phyloP scores from a whole-genome alignment of 2,797 vertebrate species.

The Oceanodroma leucorhoa region DNA sequence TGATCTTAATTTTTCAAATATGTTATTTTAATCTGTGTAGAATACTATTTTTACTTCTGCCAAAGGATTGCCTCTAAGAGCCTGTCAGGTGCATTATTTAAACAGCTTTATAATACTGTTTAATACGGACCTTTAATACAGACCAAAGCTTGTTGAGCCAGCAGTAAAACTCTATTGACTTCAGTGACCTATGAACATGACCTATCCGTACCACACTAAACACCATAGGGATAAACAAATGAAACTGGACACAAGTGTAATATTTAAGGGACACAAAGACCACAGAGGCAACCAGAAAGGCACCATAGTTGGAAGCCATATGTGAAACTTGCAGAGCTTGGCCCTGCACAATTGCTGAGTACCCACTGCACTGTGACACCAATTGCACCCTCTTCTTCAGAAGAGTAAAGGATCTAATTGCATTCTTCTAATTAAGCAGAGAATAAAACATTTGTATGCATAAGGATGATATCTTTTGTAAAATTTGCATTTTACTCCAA shows the following conservation, averaged over 20 bases:
- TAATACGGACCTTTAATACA: not conserved
- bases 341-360: not conserved
- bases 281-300: not conserved
- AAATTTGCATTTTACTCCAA: not conserved
- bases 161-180: not conserved
- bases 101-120: not conserved
- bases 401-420: not conserved
- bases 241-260: not conserved
- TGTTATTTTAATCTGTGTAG: not conserved
- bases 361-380: not conserved
- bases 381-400: not conserved
- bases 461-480: not conserved
- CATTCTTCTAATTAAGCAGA: not conserved
- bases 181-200: not conserved
- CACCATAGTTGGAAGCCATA: not conserved
- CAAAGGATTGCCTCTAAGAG: not conserved
- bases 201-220: not conserved
- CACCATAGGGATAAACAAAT: not conserved
- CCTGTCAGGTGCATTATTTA: not conserved
- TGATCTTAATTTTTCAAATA: not conserved
- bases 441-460: not conserved
- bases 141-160: not conserved
- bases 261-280: not conserved
- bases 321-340: not conserved
- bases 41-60: not conserved